Base-by-base conservation (phyloP, 2,888 invertebrate species). In the Brachypalpus laphriformis region DNA sequence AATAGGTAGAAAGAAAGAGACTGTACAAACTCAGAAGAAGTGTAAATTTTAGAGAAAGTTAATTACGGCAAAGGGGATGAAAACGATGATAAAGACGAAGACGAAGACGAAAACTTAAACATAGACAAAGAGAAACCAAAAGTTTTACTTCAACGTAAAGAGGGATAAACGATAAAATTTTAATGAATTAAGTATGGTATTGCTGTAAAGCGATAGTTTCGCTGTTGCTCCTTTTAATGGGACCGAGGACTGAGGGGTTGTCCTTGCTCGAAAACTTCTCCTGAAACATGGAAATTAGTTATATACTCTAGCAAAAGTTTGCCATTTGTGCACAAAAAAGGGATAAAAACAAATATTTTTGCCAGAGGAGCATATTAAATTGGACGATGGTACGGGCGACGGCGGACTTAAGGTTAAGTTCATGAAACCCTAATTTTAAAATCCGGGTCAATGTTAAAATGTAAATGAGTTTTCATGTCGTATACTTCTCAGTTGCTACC, bases 361-460 rank as follows among this genome's bases (percentile, higher is more conserved):
- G 9, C 25, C 49, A 40, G 16, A 54, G 54, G 45, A 56, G 45
- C 51, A 75, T 14, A 61, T 59, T 28, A 40, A 40, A 68, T 51
- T 9, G 45, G 14, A 51, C 25, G 47, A 75, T 47, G 54, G 9
- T 70, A n/a, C 18, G 3, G 42, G 22, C 14, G 25, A 6, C 22
- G 45, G 22, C 16, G 18, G 37, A 25, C 56, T 66, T 65, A 57
- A 70, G 80, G 70, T 75, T 71, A 71, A 85, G 85, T 81, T 75
- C 81, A 76, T 85, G 81, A 71, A 85, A 85, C 81, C 75, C 75
- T 81, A 81, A 81, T 85, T 76, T 85, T 11, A 14, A 65, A 81
- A 85, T 81, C 45, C 71, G 54, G 85, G 85, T 81, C 85, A 85
- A 85, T 81, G 85, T 61, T 85, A 81, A 81, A 85, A 85, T 85